Evolutionary conservation across 1,140 invertebrate species (phyloP).

Genomic region (Trichonephila clavata): DNA sequence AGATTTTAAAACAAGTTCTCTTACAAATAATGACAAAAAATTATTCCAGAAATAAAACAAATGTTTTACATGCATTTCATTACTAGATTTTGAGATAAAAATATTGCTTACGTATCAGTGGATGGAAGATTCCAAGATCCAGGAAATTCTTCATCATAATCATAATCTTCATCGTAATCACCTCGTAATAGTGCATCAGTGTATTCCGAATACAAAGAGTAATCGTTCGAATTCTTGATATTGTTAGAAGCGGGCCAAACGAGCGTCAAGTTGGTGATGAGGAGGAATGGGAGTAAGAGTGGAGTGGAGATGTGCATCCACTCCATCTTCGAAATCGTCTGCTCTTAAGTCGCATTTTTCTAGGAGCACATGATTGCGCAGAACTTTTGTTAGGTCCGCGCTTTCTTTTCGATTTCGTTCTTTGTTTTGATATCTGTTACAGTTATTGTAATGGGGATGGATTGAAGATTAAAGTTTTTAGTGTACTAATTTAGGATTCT

Average conservation of each 20-base stretch:
- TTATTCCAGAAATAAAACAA: neutral
- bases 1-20: neutral
- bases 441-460: no score
- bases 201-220: neutral
- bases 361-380: neutral
- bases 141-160: constrained; percentile 62
- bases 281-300: neutral
- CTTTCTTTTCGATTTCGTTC: neutral
- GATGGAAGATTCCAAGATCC: constrained; percentile 59
- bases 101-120: constrained; percentile 48
- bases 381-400: neutral
- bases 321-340: constrained; percentile 67
- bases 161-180: constrained; percentile 39
- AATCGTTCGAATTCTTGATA: neutral
- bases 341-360: neutral
- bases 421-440: neutral
- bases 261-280: neutral
- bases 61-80: neutral
- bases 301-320: constrained; percentile 7
- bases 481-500: no score
- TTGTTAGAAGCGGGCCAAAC: neutral
- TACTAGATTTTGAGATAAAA: neutral
- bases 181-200: neutral
- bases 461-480: no score
- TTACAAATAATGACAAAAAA: no score